Conservation (phyloP, 2,113 vertebrate species). For the Macrotis lagotis region DNA sequence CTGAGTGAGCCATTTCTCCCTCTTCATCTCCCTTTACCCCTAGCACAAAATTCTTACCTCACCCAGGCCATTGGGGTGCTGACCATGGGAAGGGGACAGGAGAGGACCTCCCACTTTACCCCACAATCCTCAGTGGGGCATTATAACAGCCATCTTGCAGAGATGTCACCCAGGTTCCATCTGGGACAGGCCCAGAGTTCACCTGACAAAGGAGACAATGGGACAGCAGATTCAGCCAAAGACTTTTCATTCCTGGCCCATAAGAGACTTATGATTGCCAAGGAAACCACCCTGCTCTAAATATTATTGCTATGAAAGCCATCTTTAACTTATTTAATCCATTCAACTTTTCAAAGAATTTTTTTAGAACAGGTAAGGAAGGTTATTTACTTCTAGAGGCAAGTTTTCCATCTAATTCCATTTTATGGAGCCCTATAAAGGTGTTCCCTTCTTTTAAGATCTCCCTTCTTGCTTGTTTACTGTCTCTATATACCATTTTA, state of each 20-base stretch:
- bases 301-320: background rate
- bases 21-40: background rate
- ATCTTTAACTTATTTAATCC: conserved; percentile 19
- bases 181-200: conserved; percentile 72
- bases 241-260: background rate
- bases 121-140: conserved; percentile 86
- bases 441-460: conserved; percentile 18
- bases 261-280: background rate
- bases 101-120: conserved; percentile 85
- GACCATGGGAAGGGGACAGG: conserved; percentile 76
- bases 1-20: background rate
- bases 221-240: conserved; percentile 52
- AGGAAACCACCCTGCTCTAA: conserved; percentile 14
- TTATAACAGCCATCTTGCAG: conserved; percentile 84
- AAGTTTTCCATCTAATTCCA: background rate
- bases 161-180: conserved; percentile 72
- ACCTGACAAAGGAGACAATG: conserved; percentile 76
- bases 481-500: too few species aligned
- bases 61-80: conserved; percentile 90
- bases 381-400: background rate
- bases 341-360: conserved; percentile 10
- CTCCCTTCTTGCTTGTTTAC: too few species aligned
- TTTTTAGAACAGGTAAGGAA: conserved; percentile 25
- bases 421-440: background rate
- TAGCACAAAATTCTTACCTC: conserved; percentile 82